Evolutionary conservation across 2,888 invertebrate species (phyloP).

Genomic region (Eugnorisma glareosa): DNA sequence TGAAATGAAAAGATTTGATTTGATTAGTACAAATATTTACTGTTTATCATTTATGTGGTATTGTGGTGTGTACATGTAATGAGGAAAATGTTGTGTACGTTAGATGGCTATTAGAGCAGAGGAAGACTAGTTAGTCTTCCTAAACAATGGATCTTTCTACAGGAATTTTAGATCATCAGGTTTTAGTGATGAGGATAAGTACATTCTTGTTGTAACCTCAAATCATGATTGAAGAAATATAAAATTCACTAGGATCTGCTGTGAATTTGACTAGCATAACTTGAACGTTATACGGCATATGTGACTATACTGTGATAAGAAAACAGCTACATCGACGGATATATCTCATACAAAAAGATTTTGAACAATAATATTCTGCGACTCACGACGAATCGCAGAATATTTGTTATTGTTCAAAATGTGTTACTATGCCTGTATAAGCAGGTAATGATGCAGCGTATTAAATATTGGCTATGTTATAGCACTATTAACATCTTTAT

Average conservation of each 20-base stretch:
- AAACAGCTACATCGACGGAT: constrained; percentile 4
- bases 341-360: background rate
- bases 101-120: too few relatives aligned
- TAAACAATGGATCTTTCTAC: too few relatives aligned
- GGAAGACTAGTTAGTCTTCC: too few relatives aligned
- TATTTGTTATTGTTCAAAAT: background rate
- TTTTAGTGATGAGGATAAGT: background rate
- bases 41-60: too few relatives aligned
- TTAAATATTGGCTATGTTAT: background rate
- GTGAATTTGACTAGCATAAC: background rate
- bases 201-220: background rate
- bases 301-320: constrained; percentile 3
- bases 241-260: background rate
- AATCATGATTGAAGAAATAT: background rate
- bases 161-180: background rate
- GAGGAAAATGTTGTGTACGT: too few relatives aligned
- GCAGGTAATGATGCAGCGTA: background rate
- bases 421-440: background rate
- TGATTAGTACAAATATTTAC: background rate
- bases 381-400: too few relatives aligned
- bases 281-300: background rate
- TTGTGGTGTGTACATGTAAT: too few relatives aligned
- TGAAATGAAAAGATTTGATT: constrained; percentile 6
- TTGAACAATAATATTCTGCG: too few relatives aligned
- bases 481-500: background rate